Evolutionary conservation across 2,113 vertebrate species (phyloP), one percentile per base, ranked within the genome.

Genomic region (Paramormyrops kingsleyae): DNA sequence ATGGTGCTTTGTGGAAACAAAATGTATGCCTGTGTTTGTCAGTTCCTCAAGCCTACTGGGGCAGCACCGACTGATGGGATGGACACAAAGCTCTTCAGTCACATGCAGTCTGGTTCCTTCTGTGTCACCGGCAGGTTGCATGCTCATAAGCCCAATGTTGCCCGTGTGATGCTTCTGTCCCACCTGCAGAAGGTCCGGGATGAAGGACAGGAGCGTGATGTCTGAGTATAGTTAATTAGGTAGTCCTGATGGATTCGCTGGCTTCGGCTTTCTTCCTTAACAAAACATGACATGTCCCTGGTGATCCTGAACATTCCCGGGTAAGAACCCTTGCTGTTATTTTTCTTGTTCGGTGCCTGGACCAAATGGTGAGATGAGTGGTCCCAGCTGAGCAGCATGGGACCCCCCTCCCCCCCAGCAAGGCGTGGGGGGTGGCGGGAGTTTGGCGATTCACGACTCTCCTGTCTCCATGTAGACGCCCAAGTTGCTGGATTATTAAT

Each of bases 401-500:
- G 2, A 50, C 49, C 49, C 49, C 49, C 74, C 8, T 35, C 8
- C 27, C 31, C 39, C 77, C 39, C 15, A 39, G 31, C 15, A 46
- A 46, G 17, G 35, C 19, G 7, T 84, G 19, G 44, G 77, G 80
- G 80, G 44, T 24, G 8, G 19, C 7, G 1, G 19, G 15, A 83
- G 39, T 50, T 56, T 47, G n/a, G 49, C 53, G 50, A 39, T 56
- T 35, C 44, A 17, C 47, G 17, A n/a, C 87, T 62, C 53, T 88
- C 8, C 31, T n/a, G 31, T 42, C 52, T 15, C 9, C 24, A 44
- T 88, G 56, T 56, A 83, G 88, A 59, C 42, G 3, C 21, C n/a
- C 35, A 24, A 31, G 83, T 17, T 46, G 53, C 47, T 89, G 80
- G n/a, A 85, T 89, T 66, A 85, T 89, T 89, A 83, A 89, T 89